Conservation (phyloP, 2,888 invertebrate genomes). For the Leptarthrus brevirostris region DNA sequence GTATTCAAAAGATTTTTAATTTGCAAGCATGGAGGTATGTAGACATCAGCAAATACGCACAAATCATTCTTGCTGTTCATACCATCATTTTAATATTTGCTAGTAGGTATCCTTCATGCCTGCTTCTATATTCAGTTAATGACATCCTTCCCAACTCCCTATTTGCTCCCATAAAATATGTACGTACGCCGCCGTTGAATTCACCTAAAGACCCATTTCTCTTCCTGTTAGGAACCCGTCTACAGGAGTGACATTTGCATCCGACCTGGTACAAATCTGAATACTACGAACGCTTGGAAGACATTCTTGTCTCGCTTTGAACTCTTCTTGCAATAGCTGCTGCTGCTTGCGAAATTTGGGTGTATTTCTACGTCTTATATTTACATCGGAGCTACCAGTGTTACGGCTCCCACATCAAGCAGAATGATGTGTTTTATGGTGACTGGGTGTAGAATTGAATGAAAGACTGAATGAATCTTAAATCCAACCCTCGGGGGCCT, state of each 20-base stretch:
- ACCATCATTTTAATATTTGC: slow-evolving; percentile 41
- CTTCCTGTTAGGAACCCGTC: slow-evolving; percentile 7
- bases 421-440: slow-evolving; percentile 49
- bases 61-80: slow-evolving; percentile 1
- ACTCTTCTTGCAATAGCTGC: neutral
- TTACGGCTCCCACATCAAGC: slow-evolving; percentile 26
- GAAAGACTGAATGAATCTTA: slow-evolving; percentile 43
- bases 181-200: slow-evolving; percentile 9
- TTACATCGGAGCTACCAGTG: slow-evolving; percentile 44
- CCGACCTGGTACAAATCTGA: slow-evolving; percentile 14
- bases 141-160: slow-evolving; percentile 25
- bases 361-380: slow-evolving; percentile 46
- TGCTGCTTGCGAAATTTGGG: slow-evolving; percentile 3
- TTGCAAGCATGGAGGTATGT: neutral
- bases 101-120: slow-evolving; percentile 3
- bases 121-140: slow-evolving; percentile 39
- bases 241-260: slow-evolving; percentile 47
- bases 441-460: slow-evolving; percentile 17
- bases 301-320: neutral
- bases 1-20: slow-evolving; percentile 37
- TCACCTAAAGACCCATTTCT: slow-evolving; percentile 46
- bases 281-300: neutral
- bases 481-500: slow-evolving; percentile 25
- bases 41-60: slow-evolving; percentile 21
- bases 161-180: slow-evolving; percentile 33